A percentile compares a stretch with the other conserved stretches of the same genome.
Conservation (phyloP, 2,113 vertebrate genomes). For the Seriola quinqueradiata region DNA sequence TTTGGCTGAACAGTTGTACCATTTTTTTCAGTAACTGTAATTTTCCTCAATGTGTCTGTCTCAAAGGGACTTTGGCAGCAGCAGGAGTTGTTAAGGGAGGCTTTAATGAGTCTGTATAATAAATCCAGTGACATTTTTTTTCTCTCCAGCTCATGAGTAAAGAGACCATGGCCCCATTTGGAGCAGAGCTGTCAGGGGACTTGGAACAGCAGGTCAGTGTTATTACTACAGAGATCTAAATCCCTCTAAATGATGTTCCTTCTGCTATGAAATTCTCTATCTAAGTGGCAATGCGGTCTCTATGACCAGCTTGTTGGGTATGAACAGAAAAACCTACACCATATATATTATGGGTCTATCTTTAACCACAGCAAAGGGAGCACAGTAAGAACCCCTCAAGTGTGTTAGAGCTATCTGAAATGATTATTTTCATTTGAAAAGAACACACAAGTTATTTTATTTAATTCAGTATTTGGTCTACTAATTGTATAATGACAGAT, state of each 20-base stretch:
- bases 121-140: constrained; percentile 50
- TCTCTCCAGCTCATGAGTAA: constrained; percentile 92
- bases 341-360: not conserved
- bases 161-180: constrained; percentile 83
- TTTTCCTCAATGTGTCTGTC: not conserved
- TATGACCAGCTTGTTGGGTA: not conserved
- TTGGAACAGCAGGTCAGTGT: constrained; percentile 91
- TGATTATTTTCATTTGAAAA: not conserved
- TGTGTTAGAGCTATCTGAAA: not conserved
- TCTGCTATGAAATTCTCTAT: not conserved
- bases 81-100: not conserved
- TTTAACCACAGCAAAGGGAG: not conserved
- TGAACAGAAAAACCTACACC: not conserved
- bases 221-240: not conserved
- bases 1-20: not conserved
- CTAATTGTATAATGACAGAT: no score
- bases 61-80: not conserved
- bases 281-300: not conserved
- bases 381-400: not conserved
- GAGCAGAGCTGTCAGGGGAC: constrained; percentile 87
- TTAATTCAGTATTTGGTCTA: no score
- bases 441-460: not conserved
- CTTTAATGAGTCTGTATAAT: constrained; percentile 22
- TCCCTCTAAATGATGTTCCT: not conserved
- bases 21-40: not conserved